phyloP scores from a whole-genome alignment of 2,888 invertebrate genomes.

The Myathropa florea region DNA sequence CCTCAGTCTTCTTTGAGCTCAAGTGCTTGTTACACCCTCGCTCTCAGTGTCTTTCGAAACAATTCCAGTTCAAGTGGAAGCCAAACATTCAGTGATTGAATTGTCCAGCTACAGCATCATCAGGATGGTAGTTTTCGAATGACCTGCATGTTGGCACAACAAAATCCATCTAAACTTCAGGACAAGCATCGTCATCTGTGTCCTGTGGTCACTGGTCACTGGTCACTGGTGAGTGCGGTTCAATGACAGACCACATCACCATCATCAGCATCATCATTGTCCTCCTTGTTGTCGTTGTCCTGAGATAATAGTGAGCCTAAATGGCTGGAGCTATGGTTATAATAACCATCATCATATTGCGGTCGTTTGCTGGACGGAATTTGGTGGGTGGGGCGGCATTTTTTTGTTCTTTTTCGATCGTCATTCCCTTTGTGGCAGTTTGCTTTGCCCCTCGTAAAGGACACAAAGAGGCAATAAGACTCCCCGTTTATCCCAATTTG shows the following conservation, averaged over 20 bases:
- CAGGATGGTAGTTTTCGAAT: conserved; percentile 13
- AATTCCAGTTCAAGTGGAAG: conserved; percentile 61
- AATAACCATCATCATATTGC: conserved; percentile 60
- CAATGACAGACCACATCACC: not conserved
- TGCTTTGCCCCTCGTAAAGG: conserved; percentile 18
- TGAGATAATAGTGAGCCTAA: conserved; percentile 46
- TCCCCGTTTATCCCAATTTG: conserved; percentile 4
- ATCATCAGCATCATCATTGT: not conserved
- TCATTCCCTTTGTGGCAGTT: conserved; percentile 1
- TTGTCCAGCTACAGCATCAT: conserved; percentile 45
- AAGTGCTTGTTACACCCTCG: not conserved
- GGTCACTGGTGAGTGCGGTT: not conserved
- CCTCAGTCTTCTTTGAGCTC: not conserved
- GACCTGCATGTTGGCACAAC: conserved; percentile 21
- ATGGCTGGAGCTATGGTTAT: conserved; percentile 47
- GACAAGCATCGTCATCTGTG: conserved; percentile 9
- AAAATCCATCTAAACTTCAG: conserved; percentile 9
- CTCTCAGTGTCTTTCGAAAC: not conserved
- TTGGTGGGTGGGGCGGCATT: conserved; percentile 16
- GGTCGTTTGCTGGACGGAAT: conserved; percentile 35
- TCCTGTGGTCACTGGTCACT: not conserved
- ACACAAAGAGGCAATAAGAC: conserved; percentile 12
- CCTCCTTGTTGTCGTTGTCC: conserved; percentile 5
- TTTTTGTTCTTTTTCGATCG: not conserved
- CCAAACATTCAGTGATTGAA: conserved; percentile 67